Conservation (phyloP, 2,888 invertebrate species). For the Theretra japonica region DNA sequence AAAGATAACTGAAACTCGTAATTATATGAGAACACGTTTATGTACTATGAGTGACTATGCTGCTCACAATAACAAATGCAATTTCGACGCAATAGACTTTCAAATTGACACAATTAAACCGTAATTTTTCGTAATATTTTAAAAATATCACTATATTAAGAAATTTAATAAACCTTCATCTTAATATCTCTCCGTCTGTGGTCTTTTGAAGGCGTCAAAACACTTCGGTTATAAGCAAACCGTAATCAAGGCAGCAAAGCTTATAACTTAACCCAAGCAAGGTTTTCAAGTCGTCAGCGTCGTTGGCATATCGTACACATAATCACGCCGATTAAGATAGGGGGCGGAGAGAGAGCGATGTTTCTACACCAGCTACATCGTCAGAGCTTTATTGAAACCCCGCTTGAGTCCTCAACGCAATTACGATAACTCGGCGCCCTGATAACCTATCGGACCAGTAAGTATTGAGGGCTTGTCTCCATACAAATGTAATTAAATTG, state of each 20-base stretch:
- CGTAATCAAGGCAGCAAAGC: neutral
- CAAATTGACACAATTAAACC: too few species aligned
- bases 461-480: slow-evolving; percentile 1
- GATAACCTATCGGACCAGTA: slow-evolving; percentile 13
- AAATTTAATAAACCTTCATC: too few species aligned
- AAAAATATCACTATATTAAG: too few species aligned
- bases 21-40: too few species aligned
- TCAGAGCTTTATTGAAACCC: slow-evolving; percentile 17
- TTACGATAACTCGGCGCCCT: slow-evolving; percentile 16
- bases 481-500: slow-evolving; percentile 15
- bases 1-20: too few species aligned
- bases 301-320: slow-evolving; percentile 53
- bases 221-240: neutral
- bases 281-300: slow-evolving; percentile 41
- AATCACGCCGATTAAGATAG: slow-evolving; percentile 68
- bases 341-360: slow-evolving; percentile 48
- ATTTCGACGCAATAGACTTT: too few species aligned
- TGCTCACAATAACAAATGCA: too few species aligned
- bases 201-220: too few species aligned
- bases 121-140: too few species aligned
- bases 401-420: slow-evolving; percentile 9
- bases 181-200: too few species aligned
- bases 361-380: slow-evolving; percentile 45
- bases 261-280: slow-evolving; percentile 31
- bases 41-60: too few species aligned